Evolutionary conservation across 2,113 vertebrate species (phyloP), one percentile per base, ranked within the genome.

Genomic region (Aphelocoma coerulescens): DNA sequence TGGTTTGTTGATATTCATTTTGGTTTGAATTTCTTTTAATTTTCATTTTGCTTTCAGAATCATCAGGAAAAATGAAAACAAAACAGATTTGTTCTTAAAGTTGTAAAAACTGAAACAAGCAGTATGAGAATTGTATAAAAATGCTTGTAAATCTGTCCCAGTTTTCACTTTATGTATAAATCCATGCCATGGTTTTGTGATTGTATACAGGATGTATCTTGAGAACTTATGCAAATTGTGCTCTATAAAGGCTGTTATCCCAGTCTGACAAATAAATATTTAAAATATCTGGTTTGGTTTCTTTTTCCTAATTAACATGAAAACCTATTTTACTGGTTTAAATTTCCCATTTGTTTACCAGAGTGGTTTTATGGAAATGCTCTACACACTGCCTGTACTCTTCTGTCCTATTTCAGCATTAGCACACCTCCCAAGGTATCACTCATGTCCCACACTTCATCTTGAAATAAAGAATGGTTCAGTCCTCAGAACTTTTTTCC

Each of bases 201-300:
- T 98, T 98, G 98, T 99, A 99, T 98, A 99, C 99, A 99, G 98
- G 98, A 98, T 98, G 98, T 99, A 99, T 98, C 98, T 98, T 98
- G 98, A 98, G 98, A 99, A 98, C 97, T 98, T 99, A 99, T 99
- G 98, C 99, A 99, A 99, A 99, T 97, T 98, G 99, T 99, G 99
- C 98, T 99, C 98, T 99, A 99, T 98, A 99, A 99, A 98, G 98
- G 98, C 98, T 98, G 98, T 98, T 98, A 97, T 96, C 96, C 96
- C 97, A 98, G 98, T 98, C 98, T 98, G 98, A 98, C 96, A 97
- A 99, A 99, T 99, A 99, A 99, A 99, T 98, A 99, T 98, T 98
- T 98, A 98, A 98, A 98, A 98, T 98, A 98, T 91, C 88, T 89
- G 41, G 43, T 96, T 96, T 92, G 66, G 32, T 55, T 89, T 91